Percentiles rank a stretch among this genome's conserved stretches.
phyloP scores from a whole-genome alignment of 1,140 invertebrate species.

The Hestina assimilis region DNA sequence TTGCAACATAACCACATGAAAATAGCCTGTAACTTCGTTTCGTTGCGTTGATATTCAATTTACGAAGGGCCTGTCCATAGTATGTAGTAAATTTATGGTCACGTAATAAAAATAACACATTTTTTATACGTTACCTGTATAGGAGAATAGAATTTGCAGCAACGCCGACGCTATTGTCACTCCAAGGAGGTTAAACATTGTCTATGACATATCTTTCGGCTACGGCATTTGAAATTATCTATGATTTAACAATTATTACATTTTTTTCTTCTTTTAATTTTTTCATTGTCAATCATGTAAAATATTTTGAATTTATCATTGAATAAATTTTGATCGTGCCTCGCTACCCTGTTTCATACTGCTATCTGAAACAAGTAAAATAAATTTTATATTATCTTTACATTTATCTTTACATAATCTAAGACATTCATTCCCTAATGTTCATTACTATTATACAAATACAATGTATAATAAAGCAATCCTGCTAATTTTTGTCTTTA shows the following conservation, averaged over 20 bases:
- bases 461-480: too few species aligned
- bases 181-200: constrained; percentile 65
- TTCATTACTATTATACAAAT: too few species aligned
- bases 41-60: too few species aligned
- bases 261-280: constrained; percentile 47
- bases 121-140: constrained; percentile 45
- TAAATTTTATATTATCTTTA: neutral
- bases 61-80: too few species aligned
- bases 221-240: constrained; percentile 60
- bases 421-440: too few species aligned
- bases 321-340: neutral
- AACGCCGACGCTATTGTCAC: constrained; percentile 56
- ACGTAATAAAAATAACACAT: neutral
- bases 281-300: constrained; percentile 39
- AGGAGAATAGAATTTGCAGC: constrained; percentile 62
- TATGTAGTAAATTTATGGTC: neutral
- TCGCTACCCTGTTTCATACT: constrained; percentile 21
- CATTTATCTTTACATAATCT: too few species aligned
- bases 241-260: constrained; percentile 31
- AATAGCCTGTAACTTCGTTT: too few species aligned
- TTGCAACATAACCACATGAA: too few species aligned
- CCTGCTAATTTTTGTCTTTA: too few species aligned
- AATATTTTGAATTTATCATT: neutral
- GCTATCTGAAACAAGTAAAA: constrained; percentile 30
- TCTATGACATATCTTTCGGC: constrained; percentile 58